Evolutionary conservation across 2,797 vertebrate genomes (phyloP).

Genomic region (Spea hammondii): DNA sequence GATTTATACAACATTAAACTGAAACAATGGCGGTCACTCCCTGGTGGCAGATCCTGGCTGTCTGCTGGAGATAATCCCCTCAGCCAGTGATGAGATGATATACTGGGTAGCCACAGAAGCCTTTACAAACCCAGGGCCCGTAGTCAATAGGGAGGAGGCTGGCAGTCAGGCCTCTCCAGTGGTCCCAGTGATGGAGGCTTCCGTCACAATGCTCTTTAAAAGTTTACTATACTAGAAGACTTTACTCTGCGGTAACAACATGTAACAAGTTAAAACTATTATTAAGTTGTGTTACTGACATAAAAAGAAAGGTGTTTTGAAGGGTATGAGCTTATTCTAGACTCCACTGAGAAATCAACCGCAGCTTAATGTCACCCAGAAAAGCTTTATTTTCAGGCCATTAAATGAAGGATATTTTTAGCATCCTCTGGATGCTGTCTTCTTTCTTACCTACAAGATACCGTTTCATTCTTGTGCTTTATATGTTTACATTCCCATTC

Average conservation of each 20-base stretch:
- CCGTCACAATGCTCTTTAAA: too few relatives aligned
- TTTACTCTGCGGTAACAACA: conserved; percentile 5
- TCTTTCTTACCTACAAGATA: conserved; percentile 1
- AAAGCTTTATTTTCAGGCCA: conserved; percentile 44
- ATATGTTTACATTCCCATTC: not conserved
- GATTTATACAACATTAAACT: too few relatives aligned
- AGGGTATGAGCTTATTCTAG: conserved; percentile 7
- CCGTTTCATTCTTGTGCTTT: not conserved
- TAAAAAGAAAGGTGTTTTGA: conserved; percentile 32
- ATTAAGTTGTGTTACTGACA: conserved; percentile 2
- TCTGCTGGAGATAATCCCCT: too few relatives aligned
- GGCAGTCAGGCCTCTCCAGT: too few relatives aligned
- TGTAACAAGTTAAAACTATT: conserved; percentile 16
- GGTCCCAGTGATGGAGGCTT: too few relatives aligned
- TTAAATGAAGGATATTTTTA: conserved; percentile 43
- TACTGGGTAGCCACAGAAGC: too few relatives aligned
- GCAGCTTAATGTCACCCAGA: conserved; percentile 32
- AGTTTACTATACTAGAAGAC: not conserved
- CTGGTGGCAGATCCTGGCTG: too few relatives aligned
- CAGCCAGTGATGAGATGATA: too few relatives aligned
- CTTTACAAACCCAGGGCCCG: too few relatives aligned
- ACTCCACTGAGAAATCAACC: conserved; percentile 41
- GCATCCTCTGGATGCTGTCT: conserved; percentile 13
- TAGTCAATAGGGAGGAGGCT: too few relatives aligned
- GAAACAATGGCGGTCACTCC: too few relatives aligned